A percentile compares a stretch with the other conserved stretches of the same genome.
These are phyloP conservation scores for Euphysa ruthae DNA, from an alignment of 30 jellyfish, hydroid and myxozoan species.

Conservation along the genomic window DNA sequence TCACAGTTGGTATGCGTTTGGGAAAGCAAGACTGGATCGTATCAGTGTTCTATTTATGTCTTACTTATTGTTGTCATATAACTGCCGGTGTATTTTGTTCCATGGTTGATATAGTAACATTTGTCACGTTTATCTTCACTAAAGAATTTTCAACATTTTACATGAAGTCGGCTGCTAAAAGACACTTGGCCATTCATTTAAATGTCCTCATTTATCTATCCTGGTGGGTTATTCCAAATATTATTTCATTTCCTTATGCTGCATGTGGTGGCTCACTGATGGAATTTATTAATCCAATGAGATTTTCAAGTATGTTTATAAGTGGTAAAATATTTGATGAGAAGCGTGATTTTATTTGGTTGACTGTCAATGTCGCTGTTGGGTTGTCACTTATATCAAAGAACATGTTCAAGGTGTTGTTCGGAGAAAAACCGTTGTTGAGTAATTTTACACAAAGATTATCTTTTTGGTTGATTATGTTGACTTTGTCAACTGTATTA, in stretches of 20 bases:
- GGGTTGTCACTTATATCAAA: slow-evolving; percentile 33
- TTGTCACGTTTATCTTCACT: slow-evolving; percentile 1
- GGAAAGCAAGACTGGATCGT: background rate
- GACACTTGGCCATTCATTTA: background rate
- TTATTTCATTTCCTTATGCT: slow-evolving; percentile 40
- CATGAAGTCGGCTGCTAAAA: background rate
- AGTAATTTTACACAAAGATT: background rate
- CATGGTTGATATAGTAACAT: background rate
- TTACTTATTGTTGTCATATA: slow-evolving; percentile 17
- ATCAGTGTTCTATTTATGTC: slow-evolving; percentile 2
- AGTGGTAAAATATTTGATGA: slow-evolving; percentile 71
- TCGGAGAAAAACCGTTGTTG: background rate
- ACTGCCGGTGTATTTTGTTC: slow-evolving; percentile 18
- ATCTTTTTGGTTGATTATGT: slow-evolving; percentile 1
- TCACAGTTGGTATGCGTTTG: slow-evolving; percentile 5
- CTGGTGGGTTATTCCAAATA: slow-evolving; percentile 70
- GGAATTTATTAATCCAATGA: no score
- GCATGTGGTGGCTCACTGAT: no score
- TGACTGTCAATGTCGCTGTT: slow-evolving; percentile 39
- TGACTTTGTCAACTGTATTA: slow-evolving; percentile 5
- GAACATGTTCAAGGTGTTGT: background rate
- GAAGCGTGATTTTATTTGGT: slow-evolving; percentile 46
- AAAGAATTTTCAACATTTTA: background rate
- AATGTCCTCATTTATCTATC: slow-evolving; percentile 36
- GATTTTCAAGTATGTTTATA: slow-evolving; percentile 14